These are phyloP conservation scores for Nymphicus hollandicus DNA, from an alignment of 2,113 vertebrate species.

Conservation along the genomic window DNA sequence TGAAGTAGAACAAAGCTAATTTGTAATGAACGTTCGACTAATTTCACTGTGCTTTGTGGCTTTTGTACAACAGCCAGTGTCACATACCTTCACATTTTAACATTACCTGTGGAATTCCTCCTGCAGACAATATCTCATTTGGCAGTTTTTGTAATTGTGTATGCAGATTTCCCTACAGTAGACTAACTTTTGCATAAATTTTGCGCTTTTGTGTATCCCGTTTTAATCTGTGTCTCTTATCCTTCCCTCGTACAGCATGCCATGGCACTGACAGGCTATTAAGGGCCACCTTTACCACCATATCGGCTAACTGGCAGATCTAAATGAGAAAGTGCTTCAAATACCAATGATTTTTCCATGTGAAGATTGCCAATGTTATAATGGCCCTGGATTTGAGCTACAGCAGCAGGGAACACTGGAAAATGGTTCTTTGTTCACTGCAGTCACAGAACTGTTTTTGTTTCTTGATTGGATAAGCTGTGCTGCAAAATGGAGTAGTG, in stretches of 20 bases:
- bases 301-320: background rate
- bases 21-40: background rate
- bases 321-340: background rate
- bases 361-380: background rate
- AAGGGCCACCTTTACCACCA: background rate
- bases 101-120: background rate
- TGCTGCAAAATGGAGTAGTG: background rate
- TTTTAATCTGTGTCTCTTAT: background rate
- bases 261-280: background rate
- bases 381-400: background rate
- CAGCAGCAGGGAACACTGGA: background rate
- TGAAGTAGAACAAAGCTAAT: background rate
- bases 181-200: background rate
- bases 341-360: rapidly evolving
- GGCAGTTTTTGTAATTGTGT: background rate
- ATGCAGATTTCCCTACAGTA: background rate
- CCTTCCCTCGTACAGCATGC: rapidly evolving
- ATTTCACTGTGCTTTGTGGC: background rate
- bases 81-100: background rate
- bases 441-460: background rate
- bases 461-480: background rate
- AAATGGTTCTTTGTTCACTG: background rate
- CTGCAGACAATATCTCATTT: background rate
- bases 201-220: background rate
- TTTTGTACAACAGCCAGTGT: background rate